These are phyloP conservation scores for Hemicentrotus pulcherrimus DNA, from an alignment of 35 echinoderm and acorn worm species.

Conservation along the genomic window DNA sequence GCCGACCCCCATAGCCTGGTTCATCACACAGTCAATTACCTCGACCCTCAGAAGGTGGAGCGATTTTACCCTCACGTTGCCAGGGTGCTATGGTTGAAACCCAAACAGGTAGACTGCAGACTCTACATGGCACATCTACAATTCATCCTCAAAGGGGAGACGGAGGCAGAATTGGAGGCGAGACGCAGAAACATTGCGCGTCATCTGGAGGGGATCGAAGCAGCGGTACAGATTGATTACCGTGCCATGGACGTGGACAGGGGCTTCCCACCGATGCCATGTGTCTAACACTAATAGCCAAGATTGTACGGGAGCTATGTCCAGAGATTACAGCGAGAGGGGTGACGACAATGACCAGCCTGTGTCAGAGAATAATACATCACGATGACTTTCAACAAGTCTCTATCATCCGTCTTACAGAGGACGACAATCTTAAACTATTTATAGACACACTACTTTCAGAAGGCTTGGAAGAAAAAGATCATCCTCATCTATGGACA, in stretches of 20 bases:
- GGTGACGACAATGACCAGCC: neutral
- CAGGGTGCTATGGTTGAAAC: neutral
- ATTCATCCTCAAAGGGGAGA: neutral
- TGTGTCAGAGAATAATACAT: neutral
- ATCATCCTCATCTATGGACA: neutral
- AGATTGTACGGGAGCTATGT: neutral
- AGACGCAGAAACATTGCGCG: neutral
- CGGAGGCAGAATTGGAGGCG: neutral
- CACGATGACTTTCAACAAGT: neutral
- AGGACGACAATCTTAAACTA: neutral
- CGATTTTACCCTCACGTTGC: neutral
- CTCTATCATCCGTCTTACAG: neutral
- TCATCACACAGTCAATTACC: neutral
- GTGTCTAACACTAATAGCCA: neutral
- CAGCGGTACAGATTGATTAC: neutral
- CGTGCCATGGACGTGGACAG: conserved; percentile 19
- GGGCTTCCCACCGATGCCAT: neutral
- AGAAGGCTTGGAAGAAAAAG: neutral
- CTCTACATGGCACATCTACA: neutral
- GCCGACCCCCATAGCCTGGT: neutral
- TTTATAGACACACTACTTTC: neutral
- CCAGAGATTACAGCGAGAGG: neutral
- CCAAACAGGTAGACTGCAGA: neutral
- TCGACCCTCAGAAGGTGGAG: neutral
- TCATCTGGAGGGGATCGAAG: neutral